Evolutionary conservation across 2,797 vertebrate species (phyloP), one percentile per base, ranked within the genome.

Genomic region (Furcifer pardalis): DNA sequence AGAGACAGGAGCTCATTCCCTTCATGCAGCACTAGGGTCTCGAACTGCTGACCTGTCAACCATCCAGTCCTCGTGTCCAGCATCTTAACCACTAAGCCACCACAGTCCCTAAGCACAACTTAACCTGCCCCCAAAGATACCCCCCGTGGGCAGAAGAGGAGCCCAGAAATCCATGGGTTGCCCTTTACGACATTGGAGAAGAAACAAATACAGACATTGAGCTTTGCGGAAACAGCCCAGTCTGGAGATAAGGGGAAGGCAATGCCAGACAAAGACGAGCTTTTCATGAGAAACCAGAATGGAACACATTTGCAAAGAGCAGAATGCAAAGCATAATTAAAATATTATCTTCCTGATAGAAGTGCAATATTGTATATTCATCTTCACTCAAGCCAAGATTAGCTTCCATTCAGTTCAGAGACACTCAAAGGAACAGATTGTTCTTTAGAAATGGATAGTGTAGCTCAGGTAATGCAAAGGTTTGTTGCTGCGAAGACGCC

Each of bases 331-430:
- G 84, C 56, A 89, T 79, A 82, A 5, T 56, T 82, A 75, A 84
- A 91, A 87, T 77, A 37, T 35, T 56, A 84, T 73, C 80, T 91
- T 46, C 80, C 52, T 85, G 91, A 90, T 90, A 92, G 90, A 81
- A 93, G 86, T 2, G 35, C 71, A 90, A 82, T 78, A 83, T 89
- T 89, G 62, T 77, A 77, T 77, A 82, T 86, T 82, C 86, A 87
- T 87, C 91, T 74, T 81, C 66, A 79, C 85, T 88, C 59, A 79
- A 62, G 10, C 87, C 71, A 87, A 84, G 84, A 79, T 84, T 68
- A 83, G 73, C 69, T 79, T 62, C 84, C 63, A 73, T 74, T 32
- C 73, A 60, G 25, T 46, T 4, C 15, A 1, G 68, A 60, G 65
- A 2, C 23, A 1, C 46, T 21, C 35, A 44, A 71, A 75, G 63